phyloP scores from a whole-genome alignment of 2,888 invertebrate species.

The Ophion ventricosus region DNA sequence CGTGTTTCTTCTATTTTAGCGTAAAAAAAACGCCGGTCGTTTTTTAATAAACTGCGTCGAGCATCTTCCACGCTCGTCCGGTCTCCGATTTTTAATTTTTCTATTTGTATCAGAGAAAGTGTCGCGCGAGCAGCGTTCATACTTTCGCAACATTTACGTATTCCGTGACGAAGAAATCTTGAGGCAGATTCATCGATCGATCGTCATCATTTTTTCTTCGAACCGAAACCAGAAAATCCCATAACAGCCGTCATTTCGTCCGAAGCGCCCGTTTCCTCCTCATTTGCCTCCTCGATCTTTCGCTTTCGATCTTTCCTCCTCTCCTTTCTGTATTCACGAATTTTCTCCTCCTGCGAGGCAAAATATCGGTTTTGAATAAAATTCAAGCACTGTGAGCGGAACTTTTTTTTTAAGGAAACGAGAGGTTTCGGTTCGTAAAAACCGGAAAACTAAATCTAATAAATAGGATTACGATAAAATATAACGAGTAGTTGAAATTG shows the following conservation, averaged over 20 bases:
- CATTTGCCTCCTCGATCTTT: constrained; percentile 89
- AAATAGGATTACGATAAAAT: background rate
- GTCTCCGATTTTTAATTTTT: no score
- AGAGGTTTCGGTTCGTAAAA: background rate
- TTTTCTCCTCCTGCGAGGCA: constrained; percentile 90
- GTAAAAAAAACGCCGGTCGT: background rate
- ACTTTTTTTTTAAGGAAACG: background rate
- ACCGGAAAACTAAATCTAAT: background rate
- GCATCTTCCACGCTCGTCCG: background rate
- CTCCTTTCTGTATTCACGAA: constrained; percentile 94
- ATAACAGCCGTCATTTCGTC: constrained; percentile 93
- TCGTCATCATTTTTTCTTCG: constrained; percentile 89
- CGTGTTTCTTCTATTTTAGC: background rate
- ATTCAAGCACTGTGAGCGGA: background rate
- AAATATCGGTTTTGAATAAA: constrained; percentile 33
- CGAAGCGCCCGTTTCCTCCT: constrained; percentile 83
- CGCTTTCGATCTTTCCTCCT: constrained; percentile 95
- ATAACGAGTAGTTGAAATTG: background rate
- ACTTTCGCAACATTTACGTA: background rate
- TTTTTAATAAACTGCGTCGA: background rate
- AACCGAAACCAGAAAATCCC: constrained; percentile 97
- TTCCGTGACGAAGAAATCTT: background rate
- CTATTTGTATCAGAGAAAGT: background rate
- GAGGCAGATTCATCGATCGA: background rate
- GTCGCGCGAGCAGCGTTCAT: background rate